A percentile compares a stretch with the other conserved stretches of the same genome.
phyloP scores from a whole-genome alignment of 2,113 vertebrate genomes.

The Neolamprologus brichardi region DNA sequence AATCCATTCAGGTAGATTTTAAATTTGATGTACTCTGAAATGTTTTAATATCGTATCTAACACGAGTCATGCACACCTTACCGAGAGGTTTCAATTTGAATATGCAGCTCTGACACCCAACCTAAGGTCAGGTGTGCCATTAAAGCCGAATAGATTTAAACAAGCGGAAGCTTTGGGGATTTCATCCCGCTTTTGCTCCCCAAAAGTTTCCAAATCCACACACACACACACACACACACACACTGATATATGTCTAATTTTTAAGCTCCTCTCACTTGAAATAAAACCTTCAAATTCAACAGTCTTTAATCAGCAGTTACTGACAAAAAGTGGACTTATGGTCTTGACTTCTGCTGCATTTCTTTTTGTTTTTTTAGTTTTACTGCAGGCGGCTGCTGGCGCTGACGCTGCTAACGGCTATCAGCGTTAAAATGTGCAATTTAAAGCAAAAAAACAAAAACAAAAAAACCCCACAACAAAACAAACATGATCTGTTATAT shows the following conservation, averaged over 20 bases:
- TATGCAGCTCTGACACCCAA: background rate
- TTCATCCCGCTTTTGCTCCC: background rate
- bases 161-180: background rate
- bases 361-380: background rate
- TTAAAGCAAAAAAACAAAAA: background rate
- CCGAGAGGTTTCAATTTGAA: background rate
- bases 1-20: background rate
- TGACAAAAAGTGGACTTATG: background rate
- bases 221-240: accelerated
- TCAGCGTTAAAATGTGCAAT: slow-evolving; percentile 16
- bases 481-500: background rate
- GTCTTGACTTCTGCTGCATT: slow-evolving; percentile 1
- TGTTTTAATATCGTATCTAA: background rate
- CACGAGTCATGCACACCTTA: background rate
- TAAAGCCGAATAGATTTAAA: background rate
- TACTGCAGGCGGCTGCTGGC: slow-evolving; percentile 1
- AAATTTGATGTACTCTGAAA: background rate
- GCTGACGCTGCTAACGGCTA: background rate
- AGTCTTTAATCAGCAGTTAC: slow-evolving; percentile 36
- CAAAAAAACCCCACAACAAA: background rate
- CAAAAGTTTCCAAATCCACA: background rate
- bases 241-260: background rate
- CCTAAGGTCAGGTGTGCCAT: background rate
- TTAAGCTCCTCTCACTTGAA: background rate
- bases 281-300: slow-evolving; percentile 33